phyloP scores from a whole-genome alignment of 2,888 invertebrate species.

The Caenorhabditis virilis region DNA sequence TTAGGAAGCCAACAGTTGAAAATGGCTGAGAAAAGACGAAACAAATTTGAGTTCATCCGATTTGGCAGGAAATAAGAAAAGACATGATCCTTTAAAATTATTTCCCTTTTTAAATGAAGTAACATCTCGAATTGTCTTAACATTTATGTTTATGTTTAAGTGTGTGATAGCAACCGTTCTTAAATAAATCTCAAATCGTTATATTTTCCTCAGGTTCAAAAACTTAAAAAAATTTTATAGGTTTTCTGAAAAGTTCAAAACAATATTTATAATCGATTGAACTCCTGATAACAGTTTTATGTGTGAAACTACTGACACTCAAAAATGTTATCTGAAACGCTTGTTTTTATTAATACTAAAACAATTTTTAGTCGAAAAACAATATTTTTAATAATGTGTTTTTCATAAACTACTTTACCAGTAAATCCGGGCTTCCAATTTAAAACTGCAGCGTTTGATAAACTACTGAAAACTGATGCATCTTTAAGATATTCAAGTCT shows the following conservation, averaged over 20 bases:
- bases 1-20: slow-evolving; percentile 37
- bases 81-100: not conserved
- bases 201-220: not conserved
- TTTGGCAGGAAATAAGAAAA: slow-evolving; percentile 59
- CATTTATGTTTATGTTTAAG: not conserved
- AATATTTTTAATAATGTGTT: too few relatives aligned
- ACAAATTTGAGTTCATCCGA: slow-evolving; percentile 68
- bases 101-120: too few relatives aligned
- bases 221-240: not conserved
- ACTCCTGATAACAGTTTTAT: too few relatives aligned
- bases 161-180: slow-evolving; percentile 35
- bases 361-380: too few relatives aligned
- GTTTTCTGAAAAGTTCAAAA: slow-evolving; percentile 19
- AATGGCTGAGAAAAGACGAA: slow-evolving; percentile 66
- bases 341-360: not conserved
- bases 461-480: too few relatives aligned
- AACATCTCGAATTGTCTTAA: not conserved
- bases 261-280: too few relatives aligned
- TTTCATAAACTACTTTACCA: too few relatives aligned
- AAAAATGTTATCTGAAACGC: not conserved
- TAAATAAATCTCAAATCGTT: slow-evolving; percentile 33
- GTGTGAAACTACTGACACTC: too few relatives aligned
- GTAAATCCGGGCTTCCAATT: too few relatives aligned
- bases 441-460: too few relatives aligned
- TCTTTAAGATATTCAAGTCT: too few relatives aligned